Conservation (phyloP, 2,888 invertebrate genomes). For the Molanna angustata region DNA sequence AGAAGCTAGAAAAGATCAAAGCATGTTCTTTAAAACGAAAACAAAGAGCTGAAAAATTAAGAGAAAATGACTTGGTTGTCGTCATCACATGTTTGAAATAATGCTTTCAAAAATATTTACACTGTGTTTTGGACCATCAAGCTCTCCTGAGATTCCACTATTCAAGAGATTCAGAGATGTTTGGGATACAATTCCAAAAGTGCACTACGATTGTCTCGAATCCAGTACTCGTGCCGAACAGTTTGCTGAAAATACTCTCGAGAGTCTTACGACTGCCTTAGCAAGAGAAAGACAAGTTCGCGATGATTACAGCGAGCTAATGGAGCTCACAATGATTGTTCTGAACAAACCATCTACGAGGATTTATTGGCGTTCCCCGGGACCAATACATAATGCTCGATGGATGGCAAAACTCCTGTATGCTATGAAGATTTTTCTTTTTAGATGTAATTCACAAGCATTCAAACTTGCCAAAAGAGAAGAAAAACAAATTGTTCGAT, state of each 20-base stretch:
- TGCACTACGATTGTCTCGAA: slow-evolving; percentile 9
- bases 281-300: background rate
- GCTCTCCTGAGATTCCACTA: no score
- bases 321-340: slow-evolving; percentile 10
- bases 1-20: background rate
- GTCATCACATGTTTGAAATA: slow-evolving; percentile 6
- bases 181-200: no score
- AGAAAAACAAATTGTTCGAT: slow-evolving; percentile 3
- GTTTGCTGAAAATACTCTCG: slow-evolving; percentile 4
- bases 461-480: background rate
- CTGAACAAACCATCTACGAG: background rate
- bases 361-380: background rate
- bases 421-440: background rate
- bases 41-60: background rate
- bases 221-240: background rate
- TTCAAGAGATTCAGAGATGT: no score
- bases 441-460: background rate
- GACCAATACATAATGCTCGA: background rate
- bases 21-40: background rate
- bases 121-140: no score
- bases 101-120: slow-evolving; percentile 4
- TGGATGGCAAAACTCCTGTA: no score
- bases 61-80: background rate
- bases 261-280: slow-evolving; percentile 2
- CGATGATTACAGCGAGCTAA: slow-evolving; percentile 9